These are phyloP conservation scores for Matsumurasca onukii DNA, from an alignment of 1,140 invertebrate species.

Conservation along the genomic window DNA sequence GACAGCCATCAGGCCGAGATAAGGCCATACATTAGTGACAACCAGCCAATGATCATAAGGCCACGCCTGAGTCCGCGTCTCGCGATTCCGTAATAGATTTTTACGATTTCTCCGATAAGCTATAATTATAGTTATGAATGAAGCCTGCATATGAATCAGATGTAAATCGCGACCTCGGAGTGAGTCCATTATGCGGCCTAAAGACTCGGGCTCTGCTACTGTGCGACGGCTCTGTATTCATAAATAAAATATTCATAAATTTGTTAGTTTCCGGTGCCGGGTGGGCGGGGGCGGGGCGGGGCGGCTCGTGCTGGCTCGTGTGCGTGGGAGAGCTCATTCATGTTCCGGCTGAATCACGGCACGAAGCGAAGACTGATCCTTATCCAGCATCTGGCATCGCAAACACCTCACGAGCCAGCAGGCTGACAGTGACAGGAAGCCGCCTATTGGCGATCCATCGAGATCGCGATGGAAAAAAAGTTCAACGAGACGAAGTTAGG, in stretches of 20 bases:
- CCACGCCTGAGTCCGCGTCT: constrained; percentile 9
- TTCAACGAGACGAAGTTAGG: no score
- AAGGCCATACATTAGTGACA: constrained; percentile 12
- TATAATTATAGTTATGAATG: constrained; percentile 25
- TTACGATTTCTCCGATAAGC: constrained; percentile 24
- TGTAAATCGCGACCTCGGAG: constrained; percentile 3
- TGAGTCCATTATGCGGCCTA: background rate
- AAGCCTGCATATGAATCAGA: constrained; percentile 20
- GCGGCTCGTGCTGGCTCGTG: background rate
- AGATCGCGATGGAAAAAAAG: no score
- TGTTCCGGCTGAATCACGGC: constrained; percentile 12
- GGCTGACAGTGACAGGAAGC: no score
- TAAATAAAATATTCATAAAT: constrained; percentile 28
- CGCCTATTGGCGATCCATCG: no score
- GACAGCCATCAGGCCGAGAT: no score
- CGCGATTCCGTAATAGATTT: constrained; percentile 24
- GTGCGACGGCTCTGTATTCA: constrained; percentile 4
- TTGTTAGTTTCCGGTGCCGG: constrained; percentile 21
- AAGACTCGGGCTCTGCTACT: background rate
- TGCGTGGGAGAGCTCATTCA: constrained; percentile 19
- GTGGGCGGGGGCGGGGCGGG: background rate
- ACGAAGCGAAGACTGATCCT: constrained; percentile 11
- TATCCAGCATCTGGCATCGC: constrained; percentile 16
- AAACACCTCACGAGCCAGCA: no score
- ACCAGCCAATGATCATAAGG: constrained; percentile 22